Conservation (phyloP, 2,888 invertebrate genomes). For the Parasteatoda lunata region DNA sequence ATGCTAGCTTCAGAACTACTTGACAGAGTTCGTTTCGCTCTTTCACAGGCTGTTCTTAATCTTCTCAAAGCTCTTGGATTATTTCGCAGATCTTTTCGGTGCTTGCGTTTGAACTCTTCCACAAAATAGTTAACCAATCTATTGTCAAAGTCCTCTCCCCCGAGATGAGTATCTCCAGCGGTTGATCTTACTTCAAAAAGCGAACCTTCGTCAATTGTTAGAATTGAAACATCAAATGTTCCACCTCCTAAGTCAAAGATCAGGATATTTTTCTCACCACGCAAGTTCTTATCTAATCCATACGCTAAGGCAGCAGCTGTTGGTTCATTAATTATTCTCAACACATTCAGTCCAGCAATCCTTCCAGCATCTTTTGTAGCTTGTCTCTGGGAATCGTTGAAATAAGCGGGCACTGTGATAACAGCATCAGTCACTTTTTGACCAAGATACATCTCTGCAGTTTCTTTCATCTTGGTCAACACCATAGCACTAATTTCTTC, state of each 20-base stretch:
- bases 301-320: conserved; percentile 73
- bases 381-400: conserved; percentile 81
- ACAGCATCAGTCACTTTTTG: conserved; percentile 81
- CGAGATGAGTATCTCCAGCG: conserved; percentile 88
- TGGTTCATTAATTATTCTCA: conserved; percentile 81
- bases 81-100: conserved; percentile 78
- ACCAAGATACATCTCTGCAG: conserved; percentile 84
- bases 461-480: conserved; percentile 80
- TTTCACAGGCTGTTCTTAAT: conserved; percentile 84
- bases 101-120: conserved; percentile 81
- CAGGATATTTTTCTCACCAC: conserved; percentile 77
- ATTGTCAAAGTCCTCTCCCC: conserved; percentile 81
- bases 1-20: conserved; percentile 82
- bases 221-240: conserved; percentile 76
- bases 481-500: conserved; percentile 84
- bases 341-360: conserved; percentile 87
- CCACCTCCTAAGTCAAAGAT: conserved; percentile 78
- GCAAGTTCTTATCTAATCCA: conserved; percentile 75
- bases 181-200: conserved; percentile 87
- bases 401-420: conserved; percentile 87
- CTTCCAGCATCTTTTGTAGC: conserved; percentile 92
- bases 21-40: conserved; percentile 85
- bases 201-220: conserved; percentile 76
- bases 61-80: conserved; percentile 70
- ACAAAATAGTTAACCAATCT: conserved; percentile 80